Evolutionary conservation across 1,140 invertebrate genomes (phyloP).

Genomic region (Acromyrmex charruanus): DNA sequence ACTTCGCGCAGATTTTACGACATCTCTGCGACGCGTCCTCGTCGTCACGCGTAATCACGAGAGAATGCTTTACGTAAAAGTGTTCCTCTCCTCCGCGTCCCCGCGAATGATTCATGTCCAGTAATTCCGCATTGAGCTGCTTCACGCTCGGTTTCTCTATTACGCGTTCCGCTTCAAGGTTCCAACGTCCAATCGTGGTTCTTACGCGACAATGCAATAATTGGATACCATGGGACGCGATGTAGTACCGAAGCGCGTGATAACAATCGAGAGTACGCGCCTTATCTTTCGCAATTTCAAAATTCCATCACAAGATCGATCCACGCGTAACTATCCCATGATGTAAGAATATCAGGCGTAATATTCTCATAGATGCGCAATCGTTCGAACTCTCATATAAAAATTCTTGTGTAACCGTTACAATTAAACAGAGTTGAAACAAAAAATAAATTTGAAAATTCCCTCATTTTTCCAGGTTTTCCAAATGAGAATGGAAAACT

Average conservation of each 20-base stretch:
- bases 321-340: neutral
- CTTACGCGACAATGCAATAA: constrained; percentile 8
- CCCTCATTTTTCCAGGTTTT: too few species aligned
- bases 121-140: constrained; percentile 42
- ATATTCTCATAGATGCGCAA: too few species aligned
- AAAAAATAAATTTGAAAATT: too few species aligned
- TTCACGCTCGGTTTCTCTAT: constrained; percentile 33
- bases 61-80: constrained; percentile 57
- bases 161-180: constrained; percentile 36
- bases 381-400: too few species aligned
- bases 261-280: neutral
- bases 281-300: constrained; percentile 17
- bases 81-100: neutral
- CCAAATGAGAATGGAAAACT: too few species aligned
- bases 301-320: constrained; percentile 28
- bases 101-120: constrained; percentile 40
- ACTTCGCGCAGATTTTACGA: constrained; percentile 23
- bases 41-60: constrained; percentile 16
- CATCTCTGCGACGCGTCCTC: constrained; percentile 21
- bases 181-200: neutral
- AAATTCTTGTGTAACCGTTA: too few species aligned
- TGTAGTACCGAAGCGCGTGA: neutral
- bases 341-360: too few species aligned
- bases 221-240: neutral
- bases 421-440: too few species aligned